phyloP scores from a whole-genome alignment of 2,113 vertebrate species.

The Ahaetulla prasina region DNA sequence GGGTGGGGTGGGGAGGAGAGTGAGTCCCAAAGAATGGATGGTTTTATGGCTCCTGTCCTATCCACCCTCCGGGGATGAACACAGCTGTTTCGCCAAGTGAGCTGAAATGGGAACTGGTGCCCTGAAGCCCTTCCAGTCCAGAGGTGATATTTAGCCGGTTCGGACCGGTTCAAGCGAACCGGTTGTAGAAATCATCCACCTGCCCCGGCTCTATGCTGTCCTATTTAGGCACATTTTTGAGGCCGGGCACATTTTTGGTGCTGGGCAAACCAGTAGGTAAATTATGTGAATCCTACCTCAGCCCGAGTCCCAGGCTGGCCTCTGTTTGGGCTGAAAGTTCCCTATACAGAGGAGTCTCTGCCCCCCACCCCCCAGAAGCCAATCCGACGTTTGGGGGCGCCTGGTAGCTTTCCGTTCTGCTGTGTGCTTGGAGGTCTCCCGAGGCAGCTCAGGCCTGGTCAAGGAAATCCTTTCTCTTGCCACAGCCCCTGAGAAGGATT shows the following conservation, averaged over 20 bases:
- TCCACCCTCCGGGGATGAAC: background rate
- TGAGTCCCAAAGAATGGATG: background rate
- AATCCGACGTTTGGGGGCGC: background rate
- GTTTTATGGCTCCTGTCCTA: background rate
- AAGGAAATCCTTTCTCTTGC: background rate
- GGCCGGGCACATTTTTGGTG: too few species aligned
- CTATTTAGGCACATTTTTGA: too few species aligned
- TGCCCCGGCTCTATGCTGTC: too few species aligned
- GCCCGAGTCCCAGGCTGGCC: background rate
- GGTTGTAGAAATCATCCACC: too few species aligned
- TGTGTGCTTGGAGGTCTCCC: accelerated
- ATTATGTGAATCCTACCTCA: too few species aligned
- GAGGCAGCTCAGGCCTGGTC: background rate
- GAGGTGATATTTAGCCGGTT: too few species aligned
- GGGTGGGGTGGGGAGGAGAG: too few species aligned
- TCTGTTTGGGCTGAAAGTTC: background rate
- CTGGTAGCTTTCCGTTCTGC: background rate
- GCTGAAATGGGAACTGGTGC: background rate
- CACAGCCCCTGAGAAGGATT: background rate
- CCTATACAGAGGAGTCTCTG: background rate
- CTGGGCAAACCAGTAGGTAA: too few species aligned
- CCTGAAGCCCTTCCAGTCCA: background rate
- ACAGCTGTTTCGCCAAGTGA: background rate
- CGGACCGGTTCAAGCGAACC: too few species aligned
- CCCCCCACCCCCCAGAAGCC: background rate